Evolutionary conservation across 2,113 vertebrate genomes (phyloP).

Genomic region (Poicephalus gulielmi): DNA sequence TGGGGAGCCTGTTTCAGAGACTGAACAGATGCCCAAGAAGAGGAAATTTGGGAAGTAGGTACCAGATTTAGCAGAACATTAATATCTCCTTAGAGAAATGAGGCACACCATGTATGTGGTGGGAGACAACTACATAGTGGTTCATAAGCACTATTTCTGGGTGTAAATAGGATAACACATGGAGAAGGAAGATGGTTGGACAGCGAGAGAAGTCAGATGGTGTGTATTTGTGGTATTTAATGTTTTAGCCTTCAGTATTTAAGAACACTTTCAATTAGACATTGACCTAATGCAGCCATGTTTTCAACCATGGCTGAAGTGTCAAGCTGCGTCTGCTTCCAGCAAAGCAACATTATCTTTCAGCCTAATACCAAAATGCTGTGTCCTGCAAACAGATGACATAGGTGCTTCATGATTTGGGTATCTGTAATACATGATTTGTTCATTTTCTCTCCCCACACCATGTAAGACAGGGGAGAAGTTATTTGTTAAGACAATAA

Average conservation of each 20-base stretch:
- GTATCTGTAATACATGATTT: too few relatives aligned
- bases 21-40: not conserved
- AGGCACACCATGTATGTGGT: not conserved
- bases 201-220: not conserved
- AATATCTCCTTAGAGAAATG: not conserved
- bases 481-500: not conserved
- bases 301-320: not conserved
- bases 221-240: not conserved
- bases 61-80: not conserved
- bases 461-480: not conserved
- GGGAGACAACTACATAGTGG: not conserved
- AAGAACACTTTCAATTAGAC: not conserved
- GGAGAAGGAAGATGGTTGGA: not conserved
- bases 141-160: not conserved
- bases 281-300: rapidly evolving
- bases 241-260: not conserved
- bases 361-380: not conserved
- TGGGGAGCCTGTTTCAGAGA: not conserved
- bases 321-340: not conserved
- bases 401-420: not conserved
- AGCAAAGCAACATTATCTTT: not conserved
- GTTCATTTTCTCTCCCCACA: not conserved
- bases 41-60: not conserved
- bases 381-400: not conserved
- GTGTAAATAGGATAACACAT: not conserved